Evolutionary conservation across 2,797 vertebrate genomes (phyloP), one percentile per base, ranked within the genome.

Genomic region (Malurus splendens): DNA sequence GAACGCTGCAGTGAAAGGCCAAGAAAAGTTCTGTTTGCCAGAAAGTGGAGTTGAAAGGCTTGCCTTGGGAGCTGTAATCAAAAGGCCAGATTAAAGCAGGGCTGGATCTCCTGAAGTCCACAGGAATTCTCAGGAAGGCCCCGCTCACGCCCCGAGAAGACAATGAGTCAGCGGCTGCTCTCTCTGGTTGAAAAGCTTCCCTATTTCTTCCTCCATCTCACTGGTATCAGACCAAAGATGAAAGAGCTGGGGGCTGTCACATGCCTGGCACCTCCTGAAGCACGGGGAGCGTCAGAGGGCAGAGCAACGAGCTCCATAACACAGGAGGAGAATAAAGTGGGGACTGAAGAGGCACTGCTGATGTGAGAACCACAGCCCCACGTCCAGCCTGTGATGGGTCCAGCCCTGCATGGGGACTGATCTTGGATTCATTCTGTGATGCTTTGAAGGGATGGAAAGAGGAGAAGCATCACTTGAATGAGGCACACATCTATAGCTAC

Each of bases 31-130:
- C 85, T 75, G 87, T 73, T 94, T 92, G 91, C 72, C 79, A 80
- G 51, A 42, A 95, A 93, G 90, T 20, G 57, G 80, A 93, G 85
- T 89, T 93, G 91, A 95, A 95, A 95, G 87, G 54, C 77, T 93
- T 79, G 71, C 67, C 87, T 91, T 3, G 4, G 87, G 74, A 82
- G 24, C 87, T 86, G 85, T 55, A 93, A 93, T 88, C 87, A 92
- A 91, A 92, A 56, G 30, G 45, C 7, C 77, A 79, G 71, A 93
- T 93, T 79, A 95, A 94, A 95, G 67, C 89, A 87, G 68, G 0
- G 10, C 74, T 86, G 89, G 64, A 64, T 95, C 68, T 91, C 87
- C 85, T 90, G 71, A 89, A 92, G 87, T 57, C 87, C 92, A 76
- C 77, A 86, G 80, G 90, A 90, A 92, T 67, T 59, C 82, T 93